Base-by-base conservation (phyloP, 2,797 vertebrate species). In the Sebastes trivittatus region DNA sequence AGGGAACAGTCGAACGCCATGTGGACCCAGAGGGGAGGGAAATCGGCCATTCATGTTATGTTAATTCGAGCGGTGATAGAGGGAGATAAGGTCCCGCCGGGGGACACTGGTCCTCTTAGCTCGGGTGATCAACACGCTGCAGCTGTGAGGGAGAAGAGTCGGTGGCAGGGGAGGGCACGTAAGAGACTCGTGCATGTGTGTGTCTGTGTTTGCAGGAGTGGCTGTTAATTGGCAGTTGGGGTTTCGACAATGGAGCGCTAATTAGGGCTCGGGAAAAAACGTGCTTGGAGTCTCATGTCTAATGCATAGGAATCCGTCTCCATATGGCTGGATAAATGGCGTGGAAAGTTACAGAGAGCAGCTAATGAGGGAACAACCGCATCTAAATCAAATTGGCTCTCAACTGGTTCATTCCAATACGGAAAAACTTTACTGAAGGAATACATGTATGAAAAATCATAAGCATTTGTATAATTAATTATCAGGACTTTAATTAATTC, bases 231-330 rank as follows among this genome's bases (percentile, higher is more conserved):
- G 93, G 87, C 88, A 58, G 80, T 84, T 66, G 75, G 81, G 86
- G 71, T 88, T 89, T 88, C 75, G 86, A 94, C 92, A 94, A 92
- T 91, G 72, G 72, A 36, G 72, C 32, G 4, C 81, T 95, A 94
- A 95, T 95, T 94, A 94, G 88, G 75, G 75, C 87, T 82, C 1
- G 20, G 77, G 46, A 75, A 86, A 54, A 42, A 84, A 70, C 52
- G 23, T 75, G 66, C 7, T 11, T 11, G 75, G 58, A 72, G 72
- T 81, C 82, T 90, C 84, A 77, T 76, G 90, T 82, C 88, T 91
- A 83, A 92, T 90, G 92, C 90, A 77, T 70, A 87, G 91, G 92
- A 93, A 94, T 94, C 87, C 30, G 32, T 83, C 87, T 89, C 89
- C 70, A 68, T 91, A 89, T 77, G 90, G 78, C 60, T 29, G 60